Base-by-base conservation (phyloP, 2,888 invertebrate genomes). In the Diadegma fenestrale region DNA sequence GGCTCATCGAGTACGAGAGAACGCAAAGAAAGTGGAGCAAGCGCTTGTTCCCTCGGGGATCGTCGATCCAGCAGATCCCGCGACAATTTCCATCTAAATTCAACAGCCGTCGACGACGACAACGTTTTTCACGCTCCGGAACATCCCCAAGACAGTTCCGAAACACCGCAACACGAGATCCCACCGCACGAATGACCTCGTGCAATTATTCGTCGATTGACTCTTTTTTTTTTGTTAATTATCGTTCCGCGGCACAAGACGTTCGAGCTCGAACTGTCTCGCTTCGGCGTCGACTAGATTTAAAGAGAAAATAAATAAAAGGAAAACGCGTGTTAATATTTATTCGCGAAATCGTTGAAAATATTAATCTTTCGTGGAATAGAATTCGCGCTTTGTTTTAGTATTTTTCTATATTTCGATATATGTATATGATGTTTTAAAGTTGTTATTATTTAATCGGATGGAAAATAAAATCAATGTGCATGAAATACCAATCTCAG, bases 351-450 rank as follows among this genome's bases (percentile, higher is more conserved):
- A 77, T 61, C 72, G 66, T 76, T 30, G 72, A 64, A 48, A 58
- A 58, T 19, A 51, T 68, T 17, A 17, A 64, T 48, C 8, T 48
- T 85, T 69, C 72, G 54, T 80, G 43, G 68, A 80, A 86, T 82
- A 66, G 43, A 75, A 82, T 82, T 66, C 51, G 22, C 54, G 58
- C 69, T 81, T 51, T 75, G 37, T 66, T 82, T 51, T 85, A 86
- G 82, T 86, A 86, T 85, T 86, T 85, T 86, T 86, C 80, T 86
- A 86, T 85, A 80, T 85, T 86, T 73, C 77, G 63, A 75, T 77
- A 54, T 86, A 73, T 86, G 76, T 84, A 76, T 76, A 79, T 85
- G 68, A 69, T 86, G 82, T 82, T 61, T 80, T 61, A 43, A 69
- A 68, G 51, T 69, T 84, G 71, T 58, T 58, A 26, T 54, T 86